Evolutionary conservation across 1,140 invertebrate species (phyloP), one percentile per base, ranked within the genome.

Genomic region (Drosophila kepulauana): DNA sequence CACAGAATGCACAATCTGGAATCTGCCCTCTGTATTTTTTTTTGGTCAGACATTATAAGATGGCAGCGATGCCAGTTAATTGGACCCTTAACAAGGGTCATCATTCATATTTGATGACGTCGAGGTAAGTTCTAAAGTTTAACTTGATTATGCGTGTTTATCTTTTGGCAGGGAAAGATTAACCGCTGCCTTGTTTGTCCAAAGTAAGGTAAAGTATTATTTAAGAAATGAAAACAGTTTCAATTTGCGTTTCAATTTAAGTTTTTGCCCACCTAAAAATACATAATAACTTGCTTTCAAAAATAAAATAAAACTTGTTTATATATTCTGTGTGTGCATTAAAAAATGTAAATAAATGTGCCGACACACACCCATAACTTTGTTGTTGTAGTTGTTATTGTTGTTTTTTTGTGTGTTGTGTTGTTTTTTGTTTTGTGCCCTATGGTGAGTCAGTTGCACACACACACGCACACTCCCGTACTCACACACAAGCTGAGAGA

Each of bases 321-420:
- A 20, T 74, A 48, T 84, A 49, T 81, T 81, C 68, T 61, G 64
- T 63, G 59, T 51, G 75, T 85, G 78, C 78, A 86, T 85, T 85
- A 75, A 81, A 81, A 86, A 86, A 86, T 86, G 78, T 86, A 84
- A 80, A 85, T 84, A 84, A 85, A 84, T 78, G 73, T 70, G 46
- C 45, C 64, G 49, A 69, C 80, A 58, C 80, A 82, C 70, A 68
- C 57, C 61, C 33, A 57, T 67, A 67, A 82, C 7, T 20, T 45
- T 33, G 15, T 28, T 63, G 33, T 38, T 38, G 11, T 78, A 3
- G 20, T 20, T 72, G 46, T 52, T 41, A 43, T 15, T 48, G 41
- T 56, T 20, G 54, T 38, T 38, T 10, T 33, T 33, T 8, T 33
- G 33, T 38, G 20, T 38, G 35, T 38, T 38, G 6, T 10, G 41